These are phyloP conservation scores for Netelia melanura DNA, from an alignment of 2,888 invertebrate genomes.

Conservation along the genomic window DNA sequence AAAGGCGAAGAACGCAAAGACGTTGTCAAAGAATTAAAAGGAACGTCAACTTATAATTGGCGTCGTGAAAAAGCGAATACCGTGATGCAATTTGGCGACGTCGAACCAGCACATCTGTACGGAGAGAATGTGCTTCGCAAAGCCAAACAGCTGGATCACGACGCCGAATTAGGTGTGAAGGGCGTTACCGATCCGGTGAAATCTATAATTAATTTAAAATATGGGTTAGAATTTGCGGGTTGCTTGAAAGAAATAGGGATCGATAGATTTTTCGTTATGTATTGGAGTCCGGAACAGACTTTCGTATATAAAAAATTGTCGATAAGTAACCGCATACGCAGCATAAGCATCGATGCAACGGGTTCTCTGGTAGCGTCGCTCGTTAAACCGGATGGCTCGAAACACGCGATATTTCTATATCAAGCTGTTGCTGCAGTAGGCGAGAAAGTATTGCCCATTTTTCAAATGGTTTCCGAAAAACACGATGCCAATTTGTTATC, in stretches of 20 bases:
- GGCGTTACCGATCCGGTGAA: constrained; percentile 31
- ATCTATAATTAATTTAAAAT: constrained; percentile 49
- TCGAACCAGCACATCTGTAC: constrained; percentile 43
- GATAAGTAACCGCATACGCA: constrained; percentile 42
- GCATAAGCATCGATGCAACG: constrained; percentile 70
- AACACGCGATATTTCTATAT: constrained; percentile 69
- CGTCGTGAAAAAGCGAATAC: constrained; percentile 54
- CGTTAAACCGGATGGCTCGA: constrained; percentile 56
- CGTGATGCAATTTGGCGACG: constrained; percentile 61
- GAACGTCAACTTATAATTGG: constrained; percentile 59
- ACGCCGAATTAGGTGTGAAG: constrained; percentile 40
- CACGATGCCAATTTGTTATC: constrained; percentile 69
- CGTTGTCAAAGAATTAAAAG: constrained; percentile 56
- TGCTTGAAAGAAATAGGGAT: constrained; percentile 56
- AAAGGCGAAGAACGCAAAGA: constrained; percentile 27
- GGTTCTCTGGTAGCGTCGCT: constrained; percentile 58
- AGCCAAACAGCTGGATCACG: constrained; percentile 49
- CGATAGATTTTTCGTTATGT: constrained; percentile 59
- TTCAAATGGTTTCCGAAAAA: constrained; percentile 72
- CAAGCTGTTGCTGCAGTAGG: constrained; percentile 65
- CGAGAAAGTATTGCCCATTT: constrained; percentile 69
- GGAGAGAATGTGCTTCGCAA: constrained; percentile 40
- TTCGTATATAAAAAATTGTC: constrained; percentile 57
- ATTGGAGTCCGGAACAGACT: constrained; percentile 65
- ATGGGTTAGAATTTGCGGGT: constrained; percentile 50